A percentile compares a stretch with the other conserved stretches of the same genome.
Evolutionary conservation across 2,888 invertebrate species (phyloP).

Genomic region (Caenorhabditis becei): DNA sequence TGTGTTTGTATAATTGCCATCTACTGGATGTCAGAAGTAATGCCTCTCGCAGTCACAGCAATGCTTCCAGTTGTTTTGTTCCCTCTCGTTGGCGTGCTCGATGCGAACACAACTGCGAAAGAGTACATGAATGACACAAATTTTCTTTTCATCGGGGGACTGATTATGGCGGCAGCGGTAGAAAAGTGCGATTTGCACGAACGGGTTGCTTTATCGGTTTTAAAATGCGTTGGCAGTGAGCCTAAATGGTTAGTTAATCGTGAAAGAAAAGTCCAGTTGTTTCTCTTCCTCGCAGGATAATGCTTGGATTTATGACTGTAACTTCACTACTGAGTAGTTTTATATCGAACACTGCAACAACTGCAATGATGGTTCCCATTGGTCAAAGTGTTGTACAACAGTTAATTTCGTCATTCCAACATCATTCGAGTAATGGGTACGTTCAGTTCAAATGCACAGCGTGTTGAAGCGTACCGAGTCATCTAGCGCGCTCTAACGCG

Average conservation of each 20-base stretch:
- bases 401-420: conserved; percentile 69
- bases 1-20: conserved; percentile 77
- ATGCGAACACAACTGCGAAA: conserved; percentile 73
- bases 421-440: conserved; percentile 70
- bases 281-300: too few species aligned
- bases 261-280: too few species aligned
- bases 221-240: conserved; percentile 75
- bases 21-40: conserved; percentile 80
- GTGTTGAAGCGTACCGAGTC: too few species aligned
- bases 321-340: conserved; percentile 79
- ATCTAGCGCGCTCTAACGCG: too few species aligned
- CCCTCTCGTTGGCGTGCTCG: conserved; percentile 77
- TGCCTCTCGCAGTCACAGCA: conserved; percentile 77
- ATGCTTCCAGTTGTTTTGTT: conserved; percentile 77
- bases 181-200: conserved; percentile 81
- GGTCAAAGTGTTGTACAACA: conserved; percentile 75
- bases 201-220: conserved; percentile 72
- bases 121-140: conserved; percentile 81
- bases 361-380: conserved; percentile 87
- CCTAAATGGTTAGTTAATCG: conserved; percentile 77
- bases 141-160: conserved; percentile 81
- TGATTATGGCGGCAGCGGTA: conserved; percentile 81
- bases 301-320: conserved; percentile 80
- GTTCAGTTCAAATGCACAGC: background rate
- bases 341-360: conserved; percentile 83